phyloP scores from a whole-genome alignment of 2,113 vertebrate species.

The Progne subis region DNA sequence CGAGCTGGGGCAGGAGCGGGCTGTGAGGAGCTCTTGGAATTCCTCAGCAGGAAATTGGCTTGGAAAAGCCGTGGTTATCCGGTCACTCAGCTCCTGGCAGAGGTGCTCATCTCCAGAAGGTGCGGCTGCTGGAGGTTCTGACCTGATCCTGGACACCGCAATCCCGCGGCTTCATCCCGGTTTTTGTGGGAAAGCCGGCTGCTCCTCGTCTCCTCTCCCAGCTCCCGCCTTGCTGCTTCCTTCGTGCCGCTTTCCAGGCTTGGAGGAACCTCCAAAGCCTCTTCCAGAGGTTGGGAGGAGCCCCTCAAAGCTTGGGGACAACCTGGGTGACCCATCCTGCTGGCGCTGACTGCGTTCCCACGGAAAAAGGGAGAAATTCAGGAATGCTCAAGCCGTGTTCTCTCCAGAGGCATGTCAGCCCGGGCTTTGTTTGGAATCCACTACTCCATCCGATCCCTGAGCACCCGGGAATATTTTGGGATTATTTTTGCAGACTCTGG shows the following conservation, averaged over 20 bases:
- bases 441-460: neutral
- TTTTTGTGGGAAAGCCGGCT: neutral
- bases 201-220: neutral
- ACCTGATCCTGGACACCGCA: neutral
- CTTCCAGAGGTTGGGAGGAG: neutral
- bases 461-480: neutral
- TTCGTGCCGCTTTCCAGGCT: neutral
- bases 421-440: fast-evolving
- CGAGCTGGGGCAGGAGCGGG: no score
- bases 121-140: neutral
- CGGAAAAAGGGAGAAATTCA: neutral
- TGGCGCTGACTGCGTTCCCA: neutral
- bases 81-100: neutral
- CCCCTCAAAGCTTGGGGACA: neutral
- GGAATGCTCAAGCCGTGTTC: fast-evolving
- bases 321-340: neutral
- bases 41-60: neutral
- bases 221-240: neutral
- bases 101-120: neutral
- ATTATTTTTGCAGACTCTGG: neutral
- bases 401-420: neutral
- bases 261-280: neutral
- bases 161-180: fast-evolving
- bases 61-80: fast-evolving
- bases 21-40: neutral